Conservation (phyloP, 2,113 vertebrate species). For the Clarias gariepinus region DNA sequence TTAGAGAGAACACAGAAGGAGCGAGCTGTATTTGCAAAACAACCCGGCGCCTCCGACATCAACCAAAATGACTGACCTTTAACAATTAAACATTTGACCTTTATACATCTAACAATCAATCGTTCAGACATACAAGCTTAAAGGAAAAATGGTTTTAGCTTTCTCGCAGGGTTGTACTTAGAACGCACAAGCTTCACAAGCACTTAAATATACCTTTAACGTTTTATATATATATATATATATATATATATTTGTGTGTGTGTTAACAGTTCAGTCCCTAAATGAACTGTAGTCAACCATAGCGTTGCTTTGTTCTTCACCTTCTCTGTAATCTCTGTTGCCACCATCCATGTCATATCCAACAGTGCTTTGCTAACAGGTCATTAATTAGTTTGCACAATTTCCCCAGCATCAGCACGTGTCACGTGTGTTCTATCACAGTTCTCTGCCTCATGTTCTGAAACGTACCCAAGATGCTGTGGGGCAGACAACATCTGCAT, state of each 20-base stretch:
- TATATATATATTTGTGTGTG: no score
- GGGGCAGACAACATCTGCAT: slow-evolving; percentile 38
- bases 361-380: slow-evolving; percentile 36
- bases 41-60: not conserved
- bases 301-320: not conserved
- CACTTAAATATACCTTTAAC: no score
- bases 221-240: not conserved
- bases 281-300: not conserved
- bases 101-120: not conserved
- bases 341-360: not conserved
- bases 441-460: slow-evolving; percentile 42
- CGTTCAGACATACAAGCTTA: not conserved
- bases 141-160: not conserved
- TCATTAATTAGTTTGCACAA: slow-evolving; percentile 24
- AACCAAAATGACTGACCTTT: not conserved
- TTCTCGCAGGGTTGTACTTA: not conserved
- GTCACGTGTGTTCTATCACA: slow-evolving; percentile 44
- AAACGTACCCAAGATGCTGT: slow-evolving; percentile 43
- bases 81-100: slow-evolving; percentile 4
- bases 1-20: not conserved
- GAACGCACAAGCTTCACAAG: no score
- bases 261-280: not conserved
- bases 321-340: not conserved
- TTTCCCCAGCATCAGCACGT: slow-evolving; percentile 14
- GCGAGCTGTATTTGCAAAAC: not conserved